Conservation (phyloP, 2,888 invertebrate genomes). For the Apodemia mormo region DNA sequence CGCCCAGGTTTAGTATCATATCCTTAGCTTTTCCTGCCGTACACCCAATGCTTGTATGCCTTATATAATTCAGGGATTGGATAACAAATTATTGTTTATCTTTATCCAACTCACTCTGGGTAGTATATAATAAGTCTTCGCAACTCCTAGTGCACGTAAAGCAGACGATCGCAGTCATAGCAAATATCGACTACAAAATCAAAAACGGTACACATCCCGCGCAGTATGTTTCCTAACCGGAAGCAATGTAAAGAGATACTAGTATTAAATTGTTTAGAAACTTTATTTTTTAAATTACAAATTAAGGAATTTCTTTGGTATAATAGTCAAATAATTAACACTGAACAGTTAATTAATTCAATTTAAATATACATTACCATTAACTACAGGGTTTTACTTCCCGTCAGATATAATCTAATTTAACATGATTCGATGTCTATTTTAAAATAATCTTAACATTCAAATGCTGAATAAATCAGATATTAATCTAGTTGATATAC, state of each 20-base stretch:
- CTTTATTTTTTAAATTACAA: neutral
- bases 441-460: conserved; percentile 7
- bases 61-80: too few relatives aligned
- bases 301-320: neutral
- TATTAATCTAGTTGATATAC: neutral
- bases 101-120: too few relatives aligned
- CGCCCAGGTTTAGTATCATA: too few relatives aligned
- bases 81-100: too few relatives aligned
- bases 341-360: conserved; percentile 2
- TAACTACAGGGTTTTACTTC: neutral
- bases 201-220: too few relatives aligned
- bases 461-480: neutral
- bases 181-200: too few relatives aligned
- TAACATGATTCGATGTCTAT: neutral
- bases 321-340: neutral
- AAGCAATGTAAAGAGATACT: neutral
- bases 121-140: too few relatives aligned
- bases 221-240: neutral
- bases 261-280: neutral
- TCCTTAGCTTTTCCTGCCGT: too few relatives aligned
- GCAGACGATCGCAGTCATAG: too few relatives aligned
- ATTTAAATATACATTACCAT: neutral
- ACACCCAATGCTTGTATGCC: too few relatives aligned
- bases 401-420: neutral
- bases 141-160: too few relatives aligned